Percentiles rank a stretch among this genome's conserved stretches.
These are phyloP conservation scores for Bombyx mori DNA, from an alignment of 1,140 invertebrate genomes.

Conservation along the genomic window ASM3026992v2 NC_085110.1:7936501-7937000, in stretches of 20 bases:
- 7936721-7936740: constrained; percentile 21
- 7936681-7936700: constrained; percentile 16
- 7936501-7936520: neutral
- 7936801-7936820: constrained; percentile 43
- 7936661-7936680: constrained; percentile 11
- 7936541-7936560: constrained; percentile 1
- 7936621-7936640: constrained; percentile 10
- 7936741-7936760: constrained; percentile 23
- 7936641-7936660: constrained; percentile 9
- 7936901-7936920: too few species aligned
- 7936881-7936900: constrained; percentile 7
- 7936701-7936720: constrained; percentile 14
- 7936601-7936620: constrained; percentile 1
- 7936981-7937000: too few species aligned
- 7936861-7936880: constrained; percentile 26
- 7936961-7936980: too few species aligned
- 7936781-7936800: constrained; percentile 42
- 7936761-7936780: constrained; percentile 38
- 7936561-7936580: constrained; percentile 1
- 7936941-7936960: too few species aligned
- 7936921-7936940: too few species aligned
- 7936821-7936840: constrained; percentile 39
- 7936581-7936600: constrained; percentile 3
- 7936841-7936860: constrained; percentile 36
- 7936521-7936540: neutral